Conservation (phyloP, 2,888 invertebrate genomes). For the Pristionchus maxplancki region DNA sequence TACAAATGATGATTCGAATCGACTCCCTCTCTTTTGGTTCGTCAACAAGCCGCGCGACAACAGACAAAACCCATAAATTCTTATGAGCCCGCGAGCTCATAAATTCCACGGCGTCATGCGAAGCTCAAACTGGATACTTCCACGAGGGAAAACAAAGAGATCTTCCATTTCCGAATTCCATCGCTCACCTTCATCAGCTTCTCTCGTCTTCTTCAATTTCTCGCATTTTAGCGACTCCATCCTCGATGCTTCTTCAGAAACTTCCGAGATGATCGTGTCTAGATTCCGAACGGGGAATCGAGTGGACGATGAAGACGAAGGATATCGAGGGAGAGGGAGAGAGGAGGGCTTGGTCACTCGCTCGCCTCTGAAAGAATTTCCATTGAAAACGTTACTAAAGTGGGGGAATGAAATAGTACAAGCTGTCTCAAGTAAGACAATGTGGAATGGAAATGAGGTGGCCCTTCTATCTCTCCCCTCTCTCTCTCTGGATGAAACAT, state of each 20-base stretch:
- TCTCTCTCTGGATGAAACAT: conserved; percentile 25
- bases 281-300: conserved; percentile 29
- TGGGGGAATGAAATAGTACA: neutral
- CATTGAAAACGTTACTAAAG: neutral
- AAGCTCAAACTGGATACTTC: neutral
- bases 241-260: conserved; percentile 30
- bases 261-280: conserved; percentile 46
- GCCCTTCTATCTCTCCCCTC: neutral
- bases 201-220: conserved; percentile 25
- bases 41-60: neutral
- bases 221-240: conserved; percentile 50
- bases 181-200: conserved; percentile 46
- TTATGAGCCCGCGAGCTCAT: conserved; percentile 8
- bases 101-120: neutral
- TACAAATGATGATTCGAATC: neutral
- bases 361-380: neutral
- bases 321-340: conserved; percentile 44
- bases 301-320: neutral
- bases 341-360: conserved; percentile 45
- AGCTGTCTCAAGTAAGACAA: neutral
- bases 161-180: neutral
- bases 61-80: conserved; percentile 27
- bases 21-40: neutral
- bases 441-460: conserved; percentile 25
- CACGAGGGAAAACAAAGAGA: neutral